phyloP scores from a whole-genome alignment of 2,797 vertebrate genomes.

The Bradypodion pumilum region DNA sequence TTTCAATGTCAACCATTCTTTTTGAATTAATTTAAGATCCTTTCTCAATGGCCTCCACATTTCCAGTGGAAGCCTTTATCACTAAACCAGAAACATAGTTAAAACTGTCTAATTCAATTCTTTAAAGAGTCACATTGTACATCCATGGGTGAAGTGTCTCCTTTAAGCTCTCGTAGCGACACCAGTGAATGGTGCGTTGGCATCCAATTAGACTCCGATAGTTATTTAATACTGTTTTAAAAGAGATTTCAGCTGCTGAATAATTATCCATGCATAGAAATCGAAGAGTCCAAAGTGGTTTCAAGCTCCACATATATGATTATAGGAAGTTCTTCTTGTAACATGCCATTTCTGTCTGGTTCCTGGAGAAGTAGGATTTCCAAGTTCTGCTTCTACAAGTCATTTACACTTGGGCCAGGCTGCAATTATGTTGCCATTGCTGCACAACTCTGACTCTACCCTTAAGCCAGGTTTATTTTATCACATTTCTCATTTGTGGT shows the following conservation, averaged over 20 bases:
- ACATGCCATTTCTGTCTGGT: neutral
- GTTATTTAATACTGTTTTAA: constrained; percentile 31
- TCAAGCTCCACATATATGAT: neutral
- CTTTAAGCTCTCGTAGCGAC: constrained; percentile 21
- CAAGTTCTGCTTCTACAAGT: too few relatives aligned
- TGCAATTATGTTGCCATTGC: neutral
- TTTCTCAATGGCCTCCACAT: constrained; percentile 5
- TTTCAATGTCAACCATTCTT: constrained; percentile 27
- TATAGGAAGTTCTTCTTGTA: neutral
- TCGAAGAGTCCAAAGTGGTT: neutral
- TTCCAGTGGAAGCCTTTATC: constrained; percentile 35
- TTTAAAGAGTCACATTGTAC: neutral
- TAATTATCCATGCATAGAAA: neutral
- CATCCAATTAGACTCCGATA: constrained; percentile 11
- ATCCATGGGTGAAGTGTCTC: neutral
- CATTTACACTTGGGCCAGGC: neutral
- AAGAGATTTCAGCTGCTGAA: constrained; percentile 27
- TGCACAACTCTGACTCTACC: neutral
- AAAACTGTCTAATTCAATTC: constrained; percentile 34
- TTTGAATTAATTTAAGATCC: constrained; percentile 38
- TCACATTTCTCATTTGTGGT: too few relatives aligned
- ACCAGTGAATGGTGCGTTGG: fast-evolving
- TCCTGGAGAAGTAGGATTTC: neutral
- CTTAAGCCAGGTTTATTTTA: neutral
- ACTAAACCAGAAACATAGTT: constrained; percentile 43